Conservation (phyloP, 2,113 vertebrate genomes). For the Prietella phreatophila region DNA sequence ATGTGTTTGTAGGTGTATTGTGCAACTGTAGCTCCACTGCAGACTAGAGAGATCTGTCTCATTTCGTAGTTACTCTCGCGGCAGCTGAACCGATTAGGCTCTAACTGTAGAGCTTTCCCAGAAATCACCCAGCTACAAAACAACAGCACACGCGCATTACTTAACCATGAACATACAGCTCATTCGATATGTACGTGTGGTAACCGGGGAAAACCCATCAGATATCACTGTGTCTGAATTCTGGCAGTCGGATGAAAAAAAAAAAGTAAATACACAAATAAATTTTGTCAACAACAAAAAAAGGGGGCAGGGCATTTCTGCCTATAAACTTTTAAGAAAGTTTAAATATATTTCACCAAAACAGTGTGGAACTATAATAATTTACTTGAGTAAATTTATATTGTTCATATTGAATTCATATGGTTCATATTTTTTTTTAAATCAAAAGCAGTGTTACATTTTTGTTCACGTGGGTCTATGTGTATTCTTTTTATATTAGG, state of each 20-base stretch:
- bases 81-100: conserved; percentile 18
- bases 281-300: not conserved
- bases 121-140: conserved; percentile 34
- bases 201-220: not conserved
- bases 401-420: too few relatives aligned
- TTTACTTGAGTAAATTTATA: too few relatives aligned
- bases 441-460: not conserved
- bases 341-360: not conserved
- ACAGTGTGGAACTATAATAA: not conserved
- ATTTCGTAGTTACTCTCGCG: conserved; percentile 25
- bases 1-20: conserved; percentile 47
- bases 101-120: conserved; percentile 30
- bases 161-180: not conserved
- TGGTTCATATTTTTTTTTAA: not conserved
- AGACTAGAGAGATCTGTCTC: conserved; percentile 33
- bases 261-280: not conserved
- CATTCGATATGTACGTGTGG: not conserved
- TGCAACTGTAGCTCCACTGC: not conserved
- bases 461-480: not conserved
- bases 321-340: not conserved
- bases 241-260: not conserved
- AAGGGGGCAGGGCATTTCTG: not conserved
- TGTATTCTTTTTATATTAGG: not conserved
- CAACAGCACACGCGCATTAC: not conserved
- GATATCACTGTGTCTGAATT: not conserved